Evolutionary conservation across 2,888 invertebrate species (phyloP).

Genomic region (Chymomyza procnemis): DNA sequence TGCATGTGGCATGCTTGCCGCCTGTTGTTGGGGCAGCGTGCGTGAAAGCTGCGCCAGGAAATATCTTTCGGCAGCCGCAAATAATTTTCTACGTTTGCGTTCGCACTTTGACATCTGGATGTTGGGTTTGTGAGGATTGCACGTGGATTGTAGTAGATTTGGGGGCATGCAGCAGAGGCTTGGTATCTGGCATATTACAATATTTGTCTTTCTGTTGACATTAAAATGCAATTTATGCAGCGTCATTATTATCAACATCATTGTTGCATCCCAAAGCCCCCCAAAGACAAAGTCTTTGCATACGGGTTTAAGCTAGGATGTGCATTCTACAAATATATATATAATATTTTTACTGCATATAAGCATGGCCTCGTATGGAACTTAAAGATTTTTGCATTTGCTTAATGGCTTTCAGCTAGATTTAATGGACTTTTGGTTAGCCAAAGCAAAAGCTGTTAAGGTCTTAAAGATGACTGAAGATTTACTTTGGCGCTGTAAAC

Average conservation of each 20-base stretch:
- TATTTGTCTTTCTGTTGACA: slow-evolving; percentile 71
- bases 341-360: not conserved
- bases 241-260: slow-evolving; percentile 60
- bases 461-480: not conserved
- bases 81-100: slow-evolving; percentile 69
- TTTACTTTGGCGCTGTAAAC: not conserved
- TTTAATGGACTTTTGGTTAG: slow-evolving; percentile 2
- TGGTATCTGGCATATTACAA: slow-evolving; percentile 50
- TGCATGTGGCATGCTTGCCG: slow-evolving; percentile 65
- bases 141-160: not conserved
- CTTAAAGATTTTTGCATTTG: slow-evolving; percentile 40
- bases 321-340: not conserved
- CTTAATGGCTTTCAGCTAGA: slow-evolving; percentile 1
- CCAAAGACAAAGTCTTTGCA: slow-evolving; percentile 9
- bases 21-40: not conserved
- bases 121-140: not conserved
- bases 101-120: slow-evolving; percentile 68
- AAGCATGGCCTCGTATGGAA: not conserved
- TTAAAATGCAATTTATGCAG: slow-evolving; percentile 71
- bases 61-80: slow-evolving; percentile 71
- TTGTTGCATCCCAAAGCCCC: slow-evolving; percentile 18
- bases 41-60: slow-evolving; percentile 61
- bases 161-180: not conserved
- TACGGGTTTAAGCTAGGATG: slow-evolving; percentile 40
- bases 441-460: not conserved